Evolutionary conservation across 2,797 vertebrate genomes (phyloP).

Genomic region (Sebastes flavidus): DNA sequence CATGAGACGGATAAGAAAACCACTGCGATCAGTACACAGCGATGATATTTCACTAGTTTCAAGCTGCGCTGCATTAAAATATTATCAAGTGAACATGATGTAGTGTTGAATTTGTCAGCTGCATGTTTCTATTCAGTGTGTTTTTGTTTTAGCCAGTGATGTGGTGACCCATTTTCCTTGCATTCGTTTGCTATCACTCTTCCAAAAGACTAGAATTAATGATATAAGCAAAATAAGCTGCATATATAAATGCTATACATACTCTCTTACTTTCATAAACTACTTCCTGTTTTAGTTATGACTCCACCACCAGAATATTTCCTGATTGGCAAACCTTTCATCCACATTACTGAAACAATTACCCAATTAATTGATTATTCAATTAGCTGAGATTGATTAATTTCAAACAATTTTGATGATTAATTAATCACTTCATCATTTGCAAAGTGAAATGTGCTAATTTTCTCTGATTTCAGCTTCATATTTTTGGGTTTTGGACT

Average conservation of each 20-base stretch:
- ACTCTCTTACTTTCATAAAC: not conserved
- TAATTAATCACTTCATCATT: too few species aligned
- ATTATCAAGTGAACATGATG: not conserved
- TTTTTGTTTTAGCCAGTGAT: not conserved
- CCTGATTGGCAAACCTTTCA: not conserved
- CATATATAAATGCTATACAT: not conserved
- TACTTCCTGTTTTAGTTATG: not conserved
- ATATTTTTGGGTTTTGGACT: not conserved
- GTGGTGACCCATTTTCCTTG: constrained; percentile 44
- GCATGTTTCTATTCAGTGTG: not conserved
- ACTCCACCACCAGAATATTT: not conserved
- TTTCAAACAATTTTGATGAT: not conserved
- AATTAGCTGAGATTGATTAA: too few species aligned
- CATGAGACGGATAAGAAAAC: not conserved
- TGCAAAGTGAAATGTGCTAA: too few species aligned
- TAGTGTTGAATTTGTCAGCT: not conserved
- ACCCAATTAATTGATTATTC: not conserved
- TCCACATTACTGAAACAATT: not conserved
- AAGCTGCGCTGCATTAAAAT: not conserved
- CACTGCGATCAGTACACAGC: not conserved
- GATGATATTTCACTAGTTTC: not conserved
- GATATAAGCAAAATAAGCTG: constrained; percentile 2
- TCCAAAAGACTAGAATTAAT: constrained; percentile 23
- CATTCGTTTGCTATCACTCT: not conserved
- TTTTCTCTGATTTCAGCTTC: not conserved